These are phyloP conservation scores for Zoanthus solanderi DNA, from an alignment of 92 coral and sea anemone genomes.

Conservation along the genomic window DNA sequence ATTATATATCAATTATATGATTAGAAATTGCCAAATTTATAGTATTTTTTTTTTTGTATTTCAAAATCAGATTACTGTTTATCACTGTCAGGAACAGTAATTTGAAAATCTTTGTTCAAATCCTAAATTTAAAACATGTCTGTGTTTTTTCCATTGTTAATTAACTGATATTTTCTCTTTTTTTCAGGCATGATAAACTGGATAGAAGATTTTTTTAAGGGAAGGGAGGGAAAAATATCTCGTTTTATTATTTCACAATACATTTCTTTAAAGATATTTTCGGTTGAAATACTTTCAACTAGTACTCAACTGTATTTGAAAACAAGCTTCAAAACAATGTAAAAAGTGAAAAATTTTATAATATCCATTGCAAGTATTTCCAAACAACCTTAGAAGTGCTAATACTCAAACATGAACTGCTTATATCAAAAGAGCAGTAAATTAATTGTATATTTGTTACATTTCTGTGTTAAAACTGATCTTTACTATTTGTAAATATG, in stretches of 20 bases:
- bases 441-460: constrained; percentile 32
- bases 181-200: constrained; percentile 31
- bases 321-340: constrained; percentile 27
- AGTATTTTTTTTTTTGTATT: too few relatives aligned
- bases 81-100: too few relatives aligned
- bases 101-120: too few relatives aligned
- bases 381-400: constrained; percentile 1
- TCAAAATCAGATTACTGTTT: too few relatives aligned
- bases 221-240: constrained; percentile 23
- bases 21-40: too few relatives aligned
- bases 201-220: constrained; percentile 12
- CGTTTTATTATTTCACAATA: constrained; percentile 26
- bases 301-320: constrained; percentile 26
- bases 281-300: constrained; percentile 12
- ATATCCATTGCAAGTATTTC: constrained; percentile 7
- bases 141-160: not conserved
- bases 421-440: not conserved
- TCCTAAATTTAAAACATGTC: not conserved
- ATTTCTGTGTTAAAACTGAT: constrained; percentile 37
- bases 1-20: too few relatives aligned
- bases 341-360: constrained; percentile 35
- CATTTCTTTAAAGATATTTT: constrained; percentile 14
- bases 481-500: constrained; percentile 49
- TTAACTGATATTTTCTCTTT: not conserved
- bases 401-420: not conserved